Evolutionary conservation across 1,140 invertebrate genomes (phyloP).

Genomic region (Pogonus chalceus): DNA sequence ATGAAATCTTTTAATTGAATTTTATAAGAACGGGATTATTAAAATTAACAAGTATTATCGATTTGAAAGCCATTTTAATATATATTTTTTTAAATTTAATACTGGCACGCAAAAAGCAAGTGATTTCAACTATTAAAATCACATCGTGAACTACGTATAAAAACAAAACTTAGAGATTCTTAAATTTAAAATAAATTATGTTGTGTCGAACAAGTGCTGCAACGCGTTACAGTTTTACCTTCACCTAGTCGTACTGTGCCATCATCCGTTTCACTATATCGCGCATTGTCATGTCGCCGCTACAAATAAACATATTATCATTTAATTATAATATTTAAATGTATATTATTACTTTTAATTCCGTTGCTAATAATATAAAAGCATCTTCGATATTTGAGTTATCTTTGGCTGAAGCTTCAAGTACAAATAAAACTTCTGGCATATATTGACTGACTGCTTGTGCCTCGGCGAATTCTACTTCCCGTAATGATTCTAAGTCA

Average conservation of each 20-base stretch:
- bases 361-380: conserved; percentile 78
- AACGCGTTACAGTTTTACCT: conserved; percentile 33
- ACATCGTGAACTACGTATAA: not conserved
- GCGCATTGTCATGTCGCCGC: conserved; percentile 53
- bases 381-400: conserved; percentile 89
- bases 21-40: too few relatives aligned
- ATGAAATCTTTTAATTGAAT: too few relatives aligned
- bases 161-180: not conserved
- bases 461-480: conserved; percentile 76
- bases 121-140: not conserved
- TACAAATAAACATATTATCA: conserved; percentile 33
- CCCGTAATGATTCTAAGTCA: conserved; percentile 68
- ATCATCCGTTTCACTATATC: conserved; percentile 44
- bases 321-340: conserved; percentile 8
- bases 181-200: not conserved
- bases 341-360: conserved; percentile 57
- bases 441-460: conserved; percentile 73
- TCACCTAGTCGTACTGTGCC: conserved; percentile 50
- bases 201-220: conserved; percentile 21
- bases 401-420: conserved; percentile 90
- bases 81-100: too few relatives aligned
- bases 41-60: too few relatives aligned
- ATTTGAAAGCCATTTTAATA: too few relatives aligned
- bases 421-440: conserved; percentile 69
- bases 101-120: too few relatives aligned